Base-by-base conservation (phyloP, 2,113 vertebrate species). In the Megaptera novaeangliae region DNA sequence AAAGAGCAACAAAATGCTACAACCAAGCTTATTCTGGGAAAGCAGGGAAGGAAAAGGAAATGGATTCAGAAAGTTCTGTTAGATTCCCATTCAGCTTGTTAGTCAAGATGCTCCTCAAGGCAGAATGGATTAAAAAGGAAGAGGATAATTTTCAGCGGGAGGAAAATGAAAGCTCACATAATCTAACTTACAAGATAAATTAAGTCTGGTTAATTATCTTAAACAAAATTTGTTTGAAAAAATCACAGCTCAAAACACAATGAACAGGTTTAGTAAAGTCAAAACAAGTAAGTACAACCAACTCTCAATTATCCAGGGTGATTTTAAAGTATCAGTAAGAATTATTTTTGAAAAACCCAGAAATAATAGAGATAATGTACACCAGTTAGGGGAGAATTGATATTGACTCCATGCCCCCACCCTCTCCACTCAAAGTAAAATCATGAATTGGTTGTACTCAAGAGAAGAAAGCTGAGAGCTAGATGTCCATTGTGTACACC, bases 281-380 rank as follows among this genome's bases (percentile, higher is more conserved):
- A 95, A 96, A 97, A 82, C 63, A 81, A 96, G 5, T 49, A 83
- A 84, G 96, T 98, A 97, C 96, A 98, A 97, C 95, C 96, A 97
- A 98, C 49, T 98, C 92, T 90, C 25, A 95, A 36, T 92, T 92
- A 95, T 64, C 55, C 57, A 90, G 25, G 57, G 55, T 95, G n/a
- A 94, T 55, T 88, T 94, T 94, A 86, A 97, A 92, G 41, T 75
- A 84, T 20, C 29, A 86, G 52, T 85, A 63, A 92, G 41, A 88
- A 66, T 95, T 80, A 89, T 63, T 86, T 21, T 74, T n/a, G 10
- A 89, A 71, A 93, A 82, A 72, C 0, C 10, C 52, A 69, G 13
- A 88, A 36, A 31, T 39, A 87, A 78, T 1, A 80, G 36, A 78
- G 41, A 27, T 46, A n/a, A 87, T 25, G 29, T 80, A 17, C 0